A percentile compares a stretch with the other conserved stretches of the same genome.
Conservation (phyloP, 2,888 invertebrate genomes). For the Drosophila multiciliata region DNA sequence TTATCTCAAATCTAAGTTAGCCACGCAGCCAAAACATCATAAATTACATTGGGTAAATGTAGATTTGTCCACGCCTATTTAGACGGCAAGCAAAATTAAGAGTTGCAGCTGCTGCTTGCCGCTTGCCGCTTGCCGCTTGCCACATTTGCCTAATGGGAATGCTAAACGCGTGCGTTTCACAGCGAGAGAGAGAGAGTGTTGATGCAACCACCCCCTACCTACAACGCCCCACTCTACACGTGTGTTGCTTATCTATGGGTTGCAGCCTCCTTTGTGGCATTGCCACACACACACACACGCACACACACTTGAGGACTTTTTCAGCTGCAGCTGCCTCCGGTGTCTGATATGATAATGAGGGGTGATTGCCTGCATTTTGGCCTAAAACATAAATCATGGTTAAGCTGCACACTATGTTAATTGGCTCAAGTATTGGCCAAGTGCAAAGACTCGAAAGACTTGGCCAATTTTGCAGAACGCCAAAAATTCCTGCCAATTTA, state of each 20-base stretch:
- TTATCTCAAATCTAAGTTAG: constrained; percentile 66
- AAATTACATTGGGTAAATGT: constrained; percentile 61
- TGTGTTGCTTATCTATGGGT: constrained; percentile 54
- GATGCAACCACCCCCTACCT: constrained; percentile 15
- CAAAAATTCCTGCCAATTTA: constrained; percentile 78
- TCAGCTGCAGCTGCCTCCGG: constrained; percentile 53
- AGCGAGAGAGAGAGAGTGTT: constrained; percentile 5
- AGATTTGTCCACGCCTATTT: constrained; percentile 68
- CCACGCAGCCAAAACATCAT: constrained; percentile 50
- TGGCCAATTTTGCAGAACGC: constrained; percentile 49
- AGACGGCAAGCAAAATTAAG: constrained; percentile 25
- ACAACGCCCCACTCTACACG: constrained; percentile 16
- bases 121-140: background rate
- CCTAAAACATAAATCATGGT: constrained; percentile 71
- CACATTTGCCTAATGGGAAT: constrained; percentile 70
- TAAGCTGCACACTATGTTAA: constrained; percentile 77
- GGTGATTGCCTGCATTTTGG: constrained; percentile 22
- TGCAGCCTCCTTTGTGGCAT: constrained; percentile 46
- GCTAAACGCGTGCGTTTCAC: constrained; percentile 47
- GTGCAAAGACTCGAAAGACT: constrained; percentile 20
- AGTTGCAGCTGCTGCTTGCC: constrained; percentile 44
- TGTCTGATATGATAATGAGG: constrained; percentile 77
- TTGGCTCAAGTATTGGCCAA: constrained; percentile 54
- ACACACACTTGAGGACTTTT: background rate
- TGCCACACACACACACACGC: too few species aligned